Evolutionary conservation across 2,888 invertebrate species (phyloP).

Genomic region (Harmothoe impar): DNA sequence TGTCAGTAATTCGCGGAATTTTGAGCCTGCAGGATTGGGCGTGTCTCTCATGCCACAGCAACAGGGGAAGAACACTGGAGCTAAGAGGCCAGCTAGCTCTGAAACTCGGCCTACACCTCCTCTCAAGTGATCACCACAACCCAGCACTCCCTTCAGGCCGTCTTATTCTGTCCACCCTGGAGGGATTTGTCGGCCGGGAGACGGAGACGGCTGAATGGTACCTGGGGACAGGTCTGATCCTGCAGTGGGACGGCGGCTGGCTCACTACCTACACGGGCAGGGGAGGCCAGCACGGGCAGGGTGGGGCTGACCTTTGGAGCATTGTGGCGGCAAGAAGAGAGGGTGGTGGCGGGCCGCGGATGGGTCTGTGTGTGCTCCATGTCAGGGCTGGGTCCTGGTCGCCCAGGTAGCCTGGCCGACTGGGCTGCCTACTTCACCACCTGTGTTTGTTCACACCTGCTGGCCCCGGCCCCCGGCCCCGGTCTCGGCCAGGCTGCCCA

Average conservation of each 20-base stretch:
- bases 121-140: not conserved
- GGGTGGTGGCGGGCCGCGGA: not conserved
- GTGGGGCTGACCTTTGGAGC: conserved; percentile 43
- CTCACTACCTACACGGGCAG: not conserved
- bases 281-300: not conserved
- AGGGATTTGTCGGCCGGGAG: conserved; percentile 21
- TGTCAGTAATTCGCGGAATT: not conserved
- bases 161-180: conserved; percentile 7
- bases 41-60: not conserved
- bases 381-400: conserved; percentile 11
- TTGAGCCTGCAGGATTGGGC: not conserved
- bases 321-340: conserved; percentile 47
- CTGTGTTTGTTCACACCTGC: conserved; percentile 63
- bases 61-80: not conserved
- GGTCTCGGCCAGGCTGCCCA: conserved; percentile 43
- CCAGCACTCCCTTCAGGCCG: not conserved
- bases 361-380: conserved; percentile 50
- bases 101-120: not conserved
- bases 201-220: conserved; percentile 4
- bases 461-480: conserved; percentile 37
- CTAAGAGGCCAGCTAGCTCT: not conserved
- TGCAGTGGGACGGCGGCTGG: not conserved
- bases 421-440: conserved; percentile 50
- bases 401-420: conserved; percentile 50
- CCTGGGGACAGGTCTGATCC: not conserved